Conservation (phyloP, 2,888 invertebrate species). For the Protonemura montana region DNA sequence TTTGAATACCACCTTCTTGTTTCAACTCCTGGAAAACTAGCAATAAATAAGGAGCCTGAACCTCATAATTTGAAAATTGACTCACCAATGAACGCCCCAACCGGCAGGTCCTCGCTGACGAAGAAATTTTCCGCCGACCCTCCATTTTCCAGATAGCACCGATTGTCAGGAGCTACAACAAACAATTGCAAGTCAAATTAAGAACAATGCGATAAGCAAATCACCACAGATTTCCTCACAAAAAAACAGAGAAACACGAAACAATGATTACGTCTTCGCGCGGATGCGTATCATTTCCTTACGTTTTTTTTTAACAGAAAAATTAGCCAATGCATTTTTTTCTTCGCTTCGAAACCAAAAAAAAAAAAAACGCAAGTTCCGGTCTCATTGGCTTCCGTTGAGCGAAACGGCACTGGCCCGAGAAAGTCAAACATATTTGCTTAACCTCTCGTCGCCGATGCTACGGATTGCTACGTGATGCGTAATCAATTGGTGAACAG, state of each 20-base stretch:
- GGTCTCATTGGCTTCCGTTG: neutral
- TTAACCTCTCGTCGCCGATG: neutral
- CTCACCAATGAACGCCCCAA: conserved; percentile 79
- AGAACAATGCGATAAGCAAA: neutral
- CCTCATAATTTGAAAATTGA: too few species aligned
- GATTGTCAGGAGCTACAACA: conserved; percentile 69
- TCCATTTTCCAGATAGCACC: conserved; percentile 89
- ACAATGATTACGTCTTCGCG: neutral
- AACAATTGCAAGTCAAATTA: neutral
- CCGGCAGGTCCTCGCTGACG: conserved; percentile 83
- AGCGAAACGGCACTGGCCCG: neutral
- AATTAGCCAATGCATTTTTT: neutral
- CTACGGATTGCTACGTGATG: neutral
- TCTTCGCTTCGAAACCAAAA: too few species aligned
- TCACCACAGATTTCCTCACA: neutral
- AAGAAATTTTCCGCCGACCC: conserved; percentile 91
- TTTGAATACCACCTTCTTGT: too few species aligned
- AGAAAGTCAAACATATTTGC: neutral
- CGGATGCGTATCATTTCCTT: neutral
- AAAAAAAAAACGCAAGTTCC: neutral
- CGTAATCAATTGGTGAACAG: neutral
- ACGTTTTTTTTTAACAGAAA: neutral
- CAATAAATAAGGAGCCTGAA: too few species aligned
- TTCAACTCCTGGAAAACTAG: too few species aligned
- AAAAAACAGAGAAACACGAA: neutral